Conservation (phyloP, 2,113 vertebrate species). For the Collichthys lucidus region DNA sequence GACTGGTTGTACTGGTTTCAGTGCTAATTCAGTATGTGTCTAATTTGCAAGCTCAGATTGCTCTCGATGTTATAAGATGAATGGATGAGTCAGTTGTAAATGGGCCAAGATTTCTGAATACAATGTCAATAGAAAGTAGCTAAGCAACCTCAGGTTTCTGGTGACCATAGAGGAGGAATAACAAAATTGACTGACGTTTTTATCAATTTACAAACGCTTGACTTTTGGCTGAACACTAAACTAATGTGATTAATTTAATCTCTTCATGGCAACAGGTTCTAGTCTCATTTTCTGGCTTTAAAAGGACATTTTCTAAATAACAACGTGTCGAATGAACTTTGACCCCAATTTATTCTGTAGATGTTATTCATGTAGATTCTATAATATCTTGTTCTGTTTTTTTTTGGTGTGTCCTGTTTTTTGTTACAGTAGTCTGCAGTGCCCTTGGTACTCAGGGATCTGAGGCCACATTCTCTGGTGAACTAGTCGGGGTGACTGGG, state of each 20-base stretch:
- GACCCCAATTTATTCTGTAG: not conserved
- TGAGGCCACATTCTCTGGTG: slow-evolving; percentile 57
- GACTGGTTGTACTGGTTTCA: slow-evolving; percentile 58
- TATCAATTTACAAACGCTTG: not conserved
- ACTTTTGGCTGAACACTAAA: not conserved
- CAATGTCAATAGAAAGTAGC: not conserved
- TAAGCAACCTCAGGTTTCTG: not conserved
- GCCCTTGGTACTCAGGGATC: slow-evolving; percentile 55
- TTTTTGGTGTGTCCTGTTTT: not conserved
- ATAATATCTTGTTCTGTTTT: not conserved
- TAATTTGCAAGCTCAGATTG: not conserved
- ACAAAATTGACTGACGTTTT: not conserved
- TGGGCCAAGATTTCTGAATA: not conserved
- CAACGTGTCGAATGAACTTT: not conserved
- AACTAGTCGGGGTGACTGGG: slow-evolving; percentile 56
- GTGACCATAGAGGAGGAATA: not conserved
- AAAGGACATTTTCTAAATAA: not conserved
- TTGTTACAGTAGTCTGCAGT: slow-evolving; percentile 62
- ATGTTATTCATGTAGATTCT: too few species aligned
- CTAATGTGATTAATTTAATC: not conserved
- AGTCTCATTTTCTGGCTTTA: not conserved
- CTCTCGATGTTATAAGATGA: slow-evolving; percentile 18
- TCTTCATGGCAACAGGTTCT: not conserved
- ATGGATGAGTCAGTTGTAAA: slow-evolving; percentile 40
- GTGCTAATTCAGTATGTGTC: not conserved